A percentile compares a stretch with the other conserved stretches of the same genome.
Conservation (phyloP, 2,888 invertebrate genomes). For the Drosophila trichaetosa region DNA sequence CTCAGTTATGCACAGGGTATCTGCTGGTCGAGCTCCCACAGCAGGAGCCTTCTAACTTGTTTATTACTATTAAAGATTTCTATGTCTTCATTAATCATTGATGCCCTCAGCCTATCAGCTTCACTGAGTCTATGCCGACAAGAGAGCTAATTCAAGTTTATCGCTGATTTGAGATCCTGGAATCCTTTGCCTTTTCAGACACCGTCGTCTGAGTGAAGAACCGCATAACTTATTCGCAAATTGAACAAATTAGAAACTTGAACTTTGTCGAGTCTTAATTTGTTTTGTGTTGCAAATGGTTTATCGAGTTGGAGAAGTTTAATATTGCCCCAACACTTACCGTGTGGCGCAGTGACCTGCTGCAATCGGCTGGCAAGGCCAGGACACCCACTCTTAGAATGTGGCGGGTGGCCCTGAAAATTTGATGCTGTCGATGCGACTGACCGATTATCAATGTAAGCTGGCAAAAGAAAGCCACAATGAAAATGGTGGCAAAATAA, state of each 20-base stretch:
- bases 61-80: neutral
- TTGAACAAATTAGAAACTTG: neutral
- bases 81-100: neutral
- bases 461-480: constrained; percentile 34
- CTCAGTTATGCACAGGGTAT: neutral
- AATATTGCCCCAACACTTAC: constrained; percentile 24
- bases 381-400: constrained; percentile 11
- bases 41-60: neutral
- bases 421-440: constrained; percentile 31
- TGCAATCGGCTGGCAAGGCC: constrained; percentile 29
- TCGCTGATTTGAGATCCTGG: neutral
- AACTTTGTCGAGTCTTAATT: neutral
- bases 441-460: constrained; percentile 43
- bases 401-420: constrained; percentile 24
- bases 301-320: neutral
- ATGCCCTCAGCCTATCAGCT: neutral
- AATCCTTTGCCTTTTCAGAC: neutral
- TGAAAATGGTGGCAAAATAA: neutral
- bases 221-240: neutral
- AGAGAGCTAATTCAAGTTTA: neutral
- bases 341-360: constrained; percentile 29
- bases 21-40: neutral
- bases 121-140: neutral
- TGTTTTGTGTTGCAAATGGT: neutral
- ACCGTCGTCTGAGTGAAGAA: neutral